Evolutionary conservation across 2,113 vertebrate species (phyloP).

Genomic region (Anguilla japonica): DNA sequence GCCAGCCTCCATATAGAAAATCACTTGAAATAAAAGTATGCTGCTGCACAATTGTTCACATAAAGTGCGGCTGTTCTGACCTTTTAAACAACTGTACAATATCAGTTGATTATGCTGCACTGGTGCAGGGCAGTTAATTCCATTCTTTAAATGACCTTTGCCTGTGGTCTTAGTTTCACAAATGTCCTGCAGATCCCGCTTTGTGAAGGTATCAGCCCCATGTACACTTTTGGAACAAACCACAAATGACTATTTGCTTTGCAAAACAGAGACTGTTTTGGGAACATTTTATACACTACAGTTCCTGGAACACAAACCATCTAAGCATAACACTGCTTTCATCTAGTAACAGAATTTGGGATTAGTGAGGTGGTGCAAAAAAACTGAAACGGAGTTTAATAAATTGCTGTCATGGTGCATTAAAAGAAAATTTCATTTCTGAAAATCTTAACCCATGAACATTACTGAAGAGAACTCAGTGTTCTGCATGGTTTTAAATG

Average conservation of each 20-base stretch:
- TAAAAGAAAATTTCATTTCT: conserved; percentile 24
- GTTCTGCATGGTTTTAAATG: neutral
- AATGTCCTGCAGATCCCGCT: too few species aligned
- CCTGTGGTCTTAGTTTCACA: too few species aligned
- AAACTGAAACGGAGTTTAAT: conserved; percentile 10
- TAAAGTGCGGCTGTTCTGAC: too few species aligned
- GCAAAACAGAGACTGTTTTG: neutral
- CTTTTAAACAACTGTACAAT: too few species aligned
- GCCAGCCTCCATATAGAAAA: too few species aligned
- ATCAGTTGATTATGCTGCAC: too few species aligned
- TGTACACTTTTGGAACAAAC: neutral
- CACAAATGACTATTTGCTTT: too few species aligned
- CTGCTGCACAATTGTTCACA: too few species aligned
- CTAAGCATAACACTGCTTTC: conserved; percentile 2
- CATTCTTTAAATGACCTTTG: too few species aligned
- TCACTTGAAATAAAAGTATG: too few species aligned
- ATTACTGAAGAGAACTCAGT: neutral
- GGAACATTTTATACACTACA: neutral
- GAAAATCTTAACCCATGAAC: neutral
- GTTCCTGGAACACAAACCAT: neutral
- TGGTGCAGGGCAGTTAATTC: too few species aligned
- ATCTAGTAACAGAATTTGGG: neutral
- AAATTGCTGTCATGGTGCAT: conserved; percentile 20
- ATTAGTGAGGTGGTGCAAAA: neutral
- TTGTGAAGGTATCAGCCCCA: too few species aligned